Conservation (phyloP, 2,797 vertebrate genomes). For the Scarus forsteni region DNA sequence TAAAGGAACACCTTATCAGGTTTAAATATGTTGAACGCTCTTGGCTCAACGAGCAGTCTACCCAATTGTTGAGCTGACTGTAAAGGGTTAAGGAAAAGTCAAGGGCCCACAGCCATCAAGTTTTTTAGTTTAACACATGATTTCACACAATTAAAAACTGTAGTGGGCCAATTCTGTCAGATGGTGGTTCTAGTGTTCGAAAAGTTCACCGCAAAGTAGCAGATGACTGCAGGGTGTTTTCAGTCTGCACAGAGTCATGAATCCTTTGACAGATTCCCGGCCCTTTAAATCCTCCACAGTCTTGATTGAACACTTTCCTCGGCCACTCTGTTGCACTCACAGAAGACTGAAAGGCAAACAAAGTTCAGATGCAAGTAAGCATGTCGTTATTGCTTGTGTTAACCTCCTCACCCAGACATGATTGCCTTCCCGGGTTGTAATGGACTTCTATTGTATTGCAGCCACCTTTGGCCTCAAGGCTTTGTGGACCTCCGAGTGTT, state of each 20-base stretch:
- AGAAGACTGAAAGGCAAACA: conserved; percentile 33
- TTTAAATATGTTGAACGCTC: no score
- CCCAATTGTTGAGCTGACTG: no score
- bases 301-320: neutral
- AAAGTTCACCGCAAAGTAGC: neutral
- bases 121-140: no score
- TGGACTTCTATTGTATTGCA: conserved; percentile 48
- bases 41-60: no score
- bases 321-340: conserved; percentile 1
- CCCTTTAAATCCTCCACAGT: neutral
- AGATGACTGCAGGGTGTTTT: neutral
- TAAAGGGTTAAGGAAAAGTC: no score
- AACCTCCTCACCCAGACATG: conserved; percentile 40
- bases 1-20: no score
- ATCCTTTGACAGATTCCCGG: neutral
- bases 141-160: no score
- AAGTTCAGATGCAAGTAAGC: conserved; percentile 51
- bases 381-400: conserved; percentile 40
- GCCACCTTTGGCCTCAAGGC: conserved; percentile 17
- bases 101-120: no score
- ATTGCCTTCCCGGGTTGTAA: conserved; percentile 52
- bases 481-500: conserved; percentile 29
- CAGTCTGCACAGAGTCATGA: neutral
- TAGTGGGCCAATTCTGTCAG: no score
- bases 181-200: no score